Evolutionary conservation across 2,797 vertebrate genomes (phyloP).

Genomic region (Notamacropus eugenii): DNA sequence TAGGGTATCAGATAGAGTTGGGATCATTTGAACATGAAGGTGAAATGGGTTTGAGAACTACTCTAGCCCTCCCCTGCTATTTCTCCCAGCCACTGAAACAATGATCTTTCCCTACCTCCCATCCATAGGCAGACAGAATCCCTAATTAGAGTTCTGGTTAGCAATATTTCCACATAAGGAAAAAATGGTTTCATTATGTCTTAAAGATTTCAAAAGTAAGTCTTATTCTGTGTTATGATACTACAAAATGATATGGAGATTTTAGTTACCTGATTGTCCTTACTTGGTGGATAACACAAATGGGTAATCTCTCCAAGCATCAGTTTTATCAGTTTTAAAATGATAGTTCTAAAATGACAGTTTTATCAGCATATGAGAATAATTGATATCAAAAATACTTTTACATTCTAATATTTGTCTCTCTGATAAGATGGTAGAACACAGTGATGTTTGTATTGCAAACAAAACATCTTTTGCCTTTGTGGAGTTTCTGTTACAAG

Average conservation of each 20-base stretch:
- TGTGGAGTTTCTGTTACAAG: neutral
- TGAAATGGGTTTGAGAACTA: neutral
- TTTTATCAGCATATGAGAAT: neutral
- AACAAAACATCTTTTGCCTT: neutral
- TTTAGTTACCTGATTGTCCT: neutral
- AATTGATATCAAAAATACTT: neutral
- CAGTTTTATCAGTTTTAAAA: neutral
- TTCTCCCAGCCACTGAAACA: neutral
- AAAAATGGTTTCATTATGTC: neutral
- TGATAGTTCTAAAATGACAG: neutral
- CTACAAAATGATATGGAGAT: neutral
- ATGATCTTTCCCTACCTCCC: neutral
- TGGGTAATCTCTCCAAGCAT: neutral
- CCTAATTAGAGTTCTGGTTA: neutral
- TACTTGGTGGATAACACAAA: neutral
- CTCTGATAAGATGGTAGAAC: neutral
- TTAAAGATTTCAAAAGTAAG: neutral
- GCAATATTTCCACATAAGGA: neutral
- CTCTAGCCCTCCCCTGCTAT: neutral
- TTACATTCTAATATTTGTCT: neutral
- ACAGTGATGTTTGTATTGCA: neutral
- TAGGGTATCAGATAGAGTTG: neutral
- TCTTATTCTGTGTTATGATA: neutral
- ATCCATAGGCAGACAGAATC: neutral
- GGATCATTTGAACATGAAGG: neutral